Conservation (phyloP, 2,113 vertebrate species). For the Gambusia affinis region DNA sequence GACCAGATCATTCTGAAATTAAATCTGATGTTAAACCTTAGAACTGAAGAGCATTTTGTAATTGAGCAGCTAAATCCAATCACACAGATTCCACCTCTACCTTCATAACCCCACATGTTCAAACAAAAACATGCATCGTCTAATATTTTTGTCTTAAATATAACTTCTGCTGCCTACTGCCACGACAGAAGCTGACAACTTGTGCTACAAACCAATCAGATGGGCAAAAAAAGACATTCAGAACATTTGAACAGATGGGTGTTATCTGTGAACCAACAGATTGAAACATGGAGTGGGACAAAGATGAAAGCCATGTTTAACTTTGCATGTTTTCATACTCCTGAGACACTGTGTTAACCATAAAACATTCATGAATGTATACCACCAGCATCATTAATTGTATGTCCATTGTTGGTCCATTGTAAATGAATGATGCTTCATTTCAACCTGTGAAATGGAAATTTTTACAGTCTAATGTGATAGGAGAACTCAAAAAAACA, state of each 20-base stretch:
- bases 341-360: conserved; percentile 31
- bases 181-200: conserved; percentile 39
- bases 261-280: conserved; percentile 4
- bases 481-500: not conserved
- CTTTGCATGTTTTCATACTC: conserved; percentile 42
- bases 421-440: conserved; percentile 29
- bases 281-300: not conserved
- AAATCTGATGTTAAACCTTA: no score
- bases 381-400: conserved; percentile 60
- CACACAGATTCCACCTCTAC: not conserved
- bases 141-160: conserved; percentile 15
- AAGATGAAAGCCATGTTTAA: conserved; percentile 22
- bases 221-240: conserved; percentile 10
- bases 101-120: not conserved
- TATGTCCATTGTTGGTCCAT: conserved; percentile 41
- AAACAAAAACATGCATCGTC: not conserved
- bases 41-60: not conserved
- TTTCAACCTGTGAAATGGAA: conserved; percentile 38
- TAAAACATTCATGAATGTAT: conserved; percentile 61
- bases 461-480: conserved; percentile 15
- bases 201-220: conserved; percentile 34
- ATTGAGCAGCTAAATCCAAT: not conserved
- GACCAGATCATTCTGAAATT: no score
- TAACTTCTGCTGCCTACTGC: conserved; percentile 47
- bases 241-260: conserved; percentile 6